These are phyloP conservation scores for Morus bassanus DNA, from an alignment of 2,797 vertebrate genomes.

Conservation along the genomic window DNA sequence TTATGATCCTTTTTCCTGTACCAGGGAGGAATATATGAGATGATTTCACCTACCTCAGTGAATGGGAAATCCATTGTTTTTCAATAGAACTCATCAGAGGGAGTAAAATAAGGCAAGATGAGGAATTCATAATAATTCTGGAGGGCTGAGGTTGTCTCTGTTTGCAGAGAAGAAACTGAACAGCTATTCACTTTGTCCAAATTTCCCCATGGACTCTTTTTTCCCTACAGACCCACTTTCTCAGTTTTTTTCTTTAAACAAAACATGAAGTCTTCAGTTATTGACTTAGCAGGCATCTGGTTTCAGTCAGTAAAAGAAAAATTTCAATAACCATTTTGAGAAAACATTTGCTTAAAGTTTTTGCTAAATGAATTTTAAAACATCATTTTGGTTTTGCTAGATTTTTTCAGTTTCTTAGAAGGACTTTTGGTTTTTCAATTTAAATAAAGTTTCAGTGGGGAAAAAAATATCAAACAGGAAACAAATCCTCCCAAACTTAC, in stretches of 20 bases:
- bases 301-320: neutral
- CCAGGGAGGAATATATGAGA: neutral
- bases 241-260: neutral
- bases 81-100: neutral
- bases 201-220: neutral
- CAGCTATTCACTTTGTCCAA: neutral
- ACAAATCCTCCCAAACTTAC: neutral
- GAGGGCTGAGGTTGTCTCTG: neutral
- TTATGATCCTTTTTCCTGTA: neutral
- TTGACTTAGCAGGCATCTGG: neutral
- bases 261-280: neutral
- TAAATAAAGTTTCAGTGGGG: neutral
- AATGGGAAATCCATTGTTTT: neutral
- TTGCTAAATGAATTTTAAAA: neutral
- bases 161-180: neutral
- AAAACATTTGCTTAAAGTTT: neutral
- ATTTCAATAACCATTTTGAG: neutral
- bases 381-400: fast-evolving
- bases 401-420: neutral
- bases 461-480: neutral
- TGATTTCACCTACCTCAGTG: neutral
- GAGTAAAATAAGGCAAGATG: neutral
- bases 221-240: neutral
- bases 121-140: neutral
- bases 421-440: neutral